Evolutionary conservation across 2,888 invertebrate species (phyloP).

Genomic region (Drosophila merina): DNA sequence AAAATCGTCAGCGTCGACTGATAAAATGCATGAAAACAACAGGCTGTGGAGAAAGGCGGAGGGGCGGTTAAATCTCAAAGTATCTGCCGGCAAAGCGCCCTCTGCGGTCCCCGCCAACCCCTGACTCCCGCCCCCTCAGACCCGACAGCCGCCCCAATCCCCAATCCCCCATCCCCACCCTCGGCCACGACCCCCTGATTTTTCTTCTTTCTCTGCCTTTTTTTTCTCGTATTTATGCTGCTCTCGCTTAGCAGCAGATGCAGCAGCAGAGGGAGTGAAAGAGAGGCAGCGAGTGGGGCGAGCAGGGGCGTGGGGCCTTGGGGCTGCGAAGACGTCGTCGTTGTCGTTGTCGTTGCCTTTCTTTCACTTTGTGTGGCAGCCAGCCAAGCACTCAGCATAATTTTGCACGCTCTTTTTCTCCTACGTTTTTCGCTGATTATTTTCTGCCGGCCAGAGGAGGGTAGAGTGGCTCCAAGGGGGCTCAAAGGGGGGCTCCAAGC

Average conservation of each 20-base stretch:
- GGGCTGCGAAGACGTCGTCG: constrained; percentile 37
- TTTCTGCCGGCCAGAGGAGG: constrained; percentile 46
- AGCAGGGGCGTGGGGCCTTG: not conserved
- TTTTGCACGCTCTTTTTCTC: constrained; percentile 79
- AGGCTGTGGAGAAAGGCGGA: not conserved
- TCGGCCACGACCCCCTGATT: constrained; percentile 34
- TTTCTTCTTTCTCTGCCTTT: constrained; percentile 45
- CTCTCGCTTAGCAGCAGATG: constrained; percentile 54
- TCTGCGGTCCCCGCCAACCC: not conserved
- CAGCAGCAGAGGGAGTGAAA: constrained; percentile 2
- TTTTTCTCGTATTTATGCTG: constrained; percentile 63
- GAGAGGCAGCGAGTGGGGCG: constrained; percentile 1
- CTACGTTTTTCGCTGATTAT: constrained; percentile 76
- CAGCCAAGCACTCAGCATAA: constrained; percentile 81
- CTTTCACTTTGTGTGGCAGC: constrained; percentile 80
- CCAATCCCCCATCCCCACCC: constrained; percentile 4
- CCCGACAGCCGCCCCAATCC: constrained; percentile 5
- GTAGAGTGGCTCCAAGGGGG: not conserved
- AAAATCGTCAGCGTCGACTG: constrained; percentile 72
- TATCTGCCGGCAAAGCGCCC: constrained; percentile 63
- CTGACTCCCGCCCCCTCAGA: not conserved
- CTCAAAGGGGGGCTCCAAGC: not conserved
- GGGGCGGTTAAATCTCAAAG: constrained; percentile 65
- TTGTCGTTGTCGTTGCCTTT: constrained; percentile 57
- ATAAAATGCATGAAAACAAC: constrained; percentile 77